Evolutionary conservation across 2,888 invertebrate genomes (phyloP), one percentile per base, ranked within the genome.

Genomic region (Pimpla rufipes): DNA sequence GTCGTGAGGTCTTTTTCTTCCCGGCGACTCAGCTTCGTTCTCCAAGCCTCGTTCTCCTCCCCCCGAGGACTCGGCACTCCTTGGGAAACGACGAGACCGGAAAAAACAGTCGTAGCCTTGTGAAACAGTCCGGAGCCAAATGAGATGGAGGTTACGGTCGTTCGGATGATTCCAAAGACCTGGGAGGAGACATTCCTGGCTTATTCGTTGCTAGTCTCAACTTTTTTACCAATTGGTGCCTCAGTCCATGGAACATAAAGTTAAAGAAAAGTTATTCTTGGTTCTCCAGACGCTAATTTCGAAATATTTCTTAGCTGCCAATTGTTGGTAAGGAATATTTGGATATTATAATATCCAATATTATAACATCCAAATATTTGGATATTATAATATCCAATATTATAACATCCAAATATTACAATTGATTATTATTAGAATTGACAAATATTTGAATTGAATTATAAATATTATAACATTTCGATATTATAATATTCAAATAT

Each of bases 1-100:
- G 13, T 29, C 23, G 29, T 6, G 73, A 62, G 47, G 52, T 82
- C 62, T 11, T 74, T 59, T 68, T 78, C 42, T 45, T 29, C n/a
- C n/a, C n/a, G n/a, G n/a, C n/a, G n/a, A 29, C 67, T 23, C 13
- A 52, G 42, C 29, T 23, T 21, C 42, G 10, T 40, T 29, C 59
- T 40, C 3, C 52, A n/a, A 52, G 42, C 29, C 40, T 21, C 42
- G 10, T 40, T 29, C 59, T 40, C 3, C 52, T n/a, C n/a, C 10
- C 55, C 70, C 55, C 35, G 13, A 21, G 21, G 55, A 8, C 52
- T 13, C 7, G 3, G 13, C 21, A 40, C 55, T 55, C 8, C 16
- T 70, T 10, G 18, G 18, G 13, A 13, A 13, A n/a, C 23, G 67
- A 59, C 50, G 62, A 50, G 57, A 71, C 73, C 7, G 16, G 40